Conservation (phyloP, 2,797 vertebrate species). For the Lycodopsis pacificus region DNA sequence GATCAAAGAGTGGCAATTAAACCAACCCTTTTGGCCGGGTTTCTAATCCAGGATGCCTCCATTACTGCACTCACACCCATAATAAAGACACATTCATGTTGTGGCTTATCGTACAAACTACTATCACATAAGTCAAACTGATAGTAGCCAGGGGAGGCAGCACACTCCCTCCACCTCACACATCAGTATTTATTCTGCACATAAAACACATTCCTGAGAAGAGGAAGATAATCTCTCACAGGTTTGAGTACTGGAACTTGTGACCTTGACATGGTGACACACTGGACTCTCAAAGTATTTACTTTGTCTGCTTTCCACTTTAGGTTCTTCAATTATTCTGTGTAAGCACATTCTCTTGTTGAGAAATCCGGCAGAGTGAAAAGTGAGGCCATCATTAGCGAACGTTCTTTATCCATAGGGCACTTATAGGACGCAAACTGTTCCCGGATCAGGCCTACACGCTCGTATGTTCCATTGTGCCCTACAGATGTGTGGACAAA, state of each 20-base stretch:
- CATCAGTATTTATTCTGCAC: not conserved
- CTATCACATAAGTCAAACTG: not conserved
- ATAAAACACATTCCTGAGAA: not conserved
- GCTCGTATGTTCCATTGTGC: not conserved
- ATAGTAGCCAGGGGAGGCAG: not conserved
- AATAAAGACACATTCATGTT: not conserved
- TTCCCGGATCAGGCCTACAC: slow-evolving; percentile 37
- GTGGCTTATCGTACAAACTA: not conserved
- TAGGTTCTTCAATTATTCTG: not conserved
- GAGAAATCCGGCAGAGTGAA: not conserved
- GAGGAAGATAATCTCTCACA: not conserved
- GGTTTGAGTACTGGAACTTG: not conserved
- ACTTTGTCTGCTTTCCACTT: not conserved
- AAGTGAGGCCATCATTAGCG: not conserved
- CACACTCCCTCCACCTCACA: not conserved
- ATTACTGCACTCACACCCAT: slow-evolving; percentile 6
- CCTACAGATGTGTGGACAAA: slow-evolving; percentile 5
- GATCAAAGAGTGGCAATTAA: slow-evolving; percentile 13
- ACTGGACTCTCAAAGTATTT: not conserved
- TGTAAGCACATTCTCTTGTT: not conserved
- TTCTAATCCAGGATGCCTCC: slow-evolving; percentile 6
- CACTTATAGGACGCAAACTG: slow-evolving; percentile 14
- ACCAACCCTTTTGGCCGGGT: not conserved
- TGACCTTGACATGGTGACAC: slow-evolving; percentile 60
- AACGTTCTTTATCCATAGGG: not conserved